Evolutionary conservation across 2,888 invertebrate genomes (phyloP).

Genomic region (Danaus chrysippus): DNA sequence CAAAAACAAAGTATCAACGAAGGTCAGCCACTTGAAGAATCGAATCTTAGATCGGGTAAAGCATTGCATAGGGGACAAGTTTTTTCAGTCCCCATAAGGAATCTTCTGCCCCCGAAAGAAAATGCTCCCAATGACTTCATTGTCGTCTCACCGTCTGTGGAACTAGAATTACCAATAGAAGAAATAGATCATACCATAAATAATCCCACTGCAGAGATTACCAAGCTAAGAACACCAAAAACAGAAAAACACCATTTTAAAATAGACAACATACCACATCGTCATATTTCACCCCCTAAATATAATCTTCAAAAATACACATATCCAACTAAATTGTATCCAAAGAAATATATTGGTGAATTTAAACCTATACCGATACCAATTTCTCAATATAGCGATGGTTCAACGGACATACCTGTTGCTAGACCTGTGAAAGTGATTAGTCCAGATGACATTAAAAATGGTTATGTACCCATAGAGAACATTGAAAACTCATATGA

Average conservation of each 20-base stretch:
- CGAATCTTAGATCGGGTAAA: slow-evolving; percentile 41
- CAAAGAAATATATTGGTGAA: slow-evolving; percentile 78
- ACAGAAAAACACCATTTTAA: slow-evolving; percentile 47
- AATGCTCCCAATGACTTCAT: slow-evolving; percentile 57
- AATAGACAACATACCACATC: slow-evolving; percentile 51
- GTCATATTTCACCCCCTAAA: slow-evolving; percentile 55
- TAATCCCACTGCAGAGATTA: slow-evolving; percentile 7
- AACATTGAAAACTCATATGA: slow-evolving; percentile 67
- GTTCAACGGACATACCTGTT: slow-evolving; percentile 55
- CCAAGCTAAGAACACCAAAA: slow-evolving; percentile 7
- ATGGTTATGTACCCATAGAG: slow-evolving; percentile 46
- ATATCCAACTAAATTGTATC: slow-evolving; percentile 76
- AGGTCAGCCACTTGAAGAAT: slow-evolving; percentile 3
- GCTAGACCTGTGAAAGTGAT: slow-evolving; percentile 64
- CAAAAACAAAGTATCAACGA: slow-evolving; percentile 33
- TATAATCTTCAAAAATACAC: slow-evolving; percentile 44
- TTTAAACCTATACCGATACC: slow-evolving; percentile 71
- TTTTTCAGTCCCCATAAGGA: slow-evolving; percentile 51
- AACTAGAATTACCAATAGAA: slow-evolving; percentile 58
- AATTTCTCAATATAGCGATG: slow-evolving; percentile 53
- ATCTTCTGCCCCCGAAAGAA: slow-evolving; percentile 56
- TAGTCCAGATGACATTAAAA: slow-evolving; percentile 51
- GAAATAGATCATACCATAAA: slow-evolving; percentile 23
- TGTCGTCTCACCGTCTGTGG: slow-evolving; percentile 60
- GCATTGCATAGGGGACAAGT: slow-evolving; percentile 32